Evolutionary conservation across 2,888 invertebrate genomes (phyloP), one percentile per base, ranked within the genome.

Genomic region (Tetheella fluctuosa): DNA sequence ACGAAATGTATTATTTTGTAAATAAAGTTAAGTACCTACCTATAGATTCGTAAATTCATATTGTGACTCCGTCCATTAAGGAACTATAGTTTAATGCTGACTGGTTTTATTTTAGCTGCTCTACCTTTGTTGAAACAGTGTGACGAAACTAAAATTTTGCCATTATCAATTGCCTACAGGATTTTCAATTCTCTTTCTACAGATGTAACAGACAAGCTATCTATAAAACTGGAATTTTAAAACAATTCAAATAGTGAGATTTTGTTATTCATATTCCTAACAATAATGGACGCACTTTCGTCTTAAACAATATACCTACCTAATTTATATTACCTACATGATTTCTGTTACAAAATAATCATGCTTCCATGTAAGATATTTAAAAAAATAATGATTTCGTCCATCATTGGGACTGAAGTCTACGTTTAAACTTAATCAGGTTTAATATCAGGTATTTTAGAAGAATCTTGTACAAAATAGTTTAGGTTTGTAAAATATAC

Each of bases 391-490:
- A 17, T 20, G 15, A 34, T 34, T 61, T 60, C 63, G 63, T 65
- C 65, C 63, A 62, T 17, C 1, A 30, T 28, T 8, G 54, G 15
- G 23, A 34, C 20, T 23, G 12, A 30, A 13, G 15, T 23, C 34
- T 34, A 37, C 7, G 20, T 58, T 23, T 55, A 54, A 37, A 25
- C 17, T n/a, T 52, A 42, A 30, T 54, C 25, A n/a, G n/a, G n/a
- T n/a, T n/a, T 59, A 57, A 64, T 60, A 61, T 61, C 62, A 58
- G 63, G 62, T 62, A 63, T 58, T 37, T 17, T 65, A 68, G 64
- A 60, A 60, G 68, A 65, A 68, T 67, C 67, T 76, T 76, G 77
- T 76, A 76, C 77, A 76, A 76, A 76, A 74, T 76, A 74, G 66
- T 61, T 20, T 57, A 73, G 65, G 70, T 65, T 30, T 73, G 55